Evolutionary conservation across 2,888 invertebrate genomes (phyloP).

Genomic region (Scaptomyza parva): DNA sequence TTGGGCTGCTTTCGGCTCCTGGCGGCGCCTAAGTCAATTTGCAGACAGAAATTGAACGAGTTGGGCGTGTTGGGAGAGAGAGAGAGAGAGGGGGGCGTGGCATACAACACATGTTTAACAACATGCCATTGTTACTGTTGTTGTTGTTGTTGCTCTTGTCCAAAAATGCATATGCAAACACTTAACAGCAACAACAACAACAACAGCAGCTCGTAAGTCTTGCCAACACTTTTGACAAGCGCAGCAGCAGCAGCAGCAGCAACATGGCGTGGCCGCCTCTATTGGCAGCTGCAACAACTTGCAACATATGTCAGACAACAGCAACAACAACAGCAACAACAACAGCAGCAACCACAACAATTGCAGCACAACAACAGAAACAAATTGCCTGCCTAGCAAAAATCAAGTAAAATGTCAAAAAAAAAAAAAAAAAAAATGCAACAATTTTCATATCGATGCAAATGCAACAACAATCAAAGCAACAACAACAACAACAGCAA

Average conservation of each 20-base stretch:
- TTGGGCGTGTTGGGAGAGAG: background rate
- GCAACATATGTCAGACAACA: conserved; percentile 67
- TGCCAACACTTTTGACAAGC: conserved; percentile 70
- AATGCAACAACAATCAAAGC: conserved; percentile 9
- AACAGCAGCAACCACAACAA: conserved; percentile 24
- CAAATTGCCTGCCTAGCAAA: conserved; percentile 65
- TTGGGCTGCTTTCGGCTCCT: conserved; percentile 14
- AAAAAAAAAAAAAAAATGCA: conserved; percentile 66
- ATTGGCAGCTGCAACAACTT: conserved; percentile 78
- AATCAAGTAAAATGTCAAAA: conserved; percentile 73
- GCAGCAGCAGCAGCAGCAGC: conserved; percentile 33
- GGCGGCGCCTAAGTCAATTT: conserved; percentile 46
- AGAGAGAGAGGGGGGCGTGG: conserved; percentile 1
- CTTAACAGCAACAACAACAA: conserved; percentile 60
- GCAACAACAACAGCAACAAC: conserved; percentile 38
- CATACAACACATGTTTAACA: conserved; percentile 65
- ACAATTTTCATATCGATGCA: conserved; percentile 50
- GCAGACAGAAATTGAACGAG: conserved; percentile 26
- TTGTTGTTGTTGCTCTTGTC: conserved; percentile 30
- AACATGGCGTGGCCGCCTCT: conserved; percentile 69
- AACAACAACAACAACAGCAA: background rate
- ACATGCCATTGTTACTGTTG: conserved; percentile 52
- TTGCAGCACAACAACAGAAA: conserved; percentile 49
- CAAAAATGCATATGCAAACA: conserved; percentile 69
- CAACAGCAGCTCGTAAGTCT: conserved; percentile 61